phyloP scores from a whole-genome alignment of 2,113 vertebrate genomes.

The Harpagus bidentatus region DNA sequence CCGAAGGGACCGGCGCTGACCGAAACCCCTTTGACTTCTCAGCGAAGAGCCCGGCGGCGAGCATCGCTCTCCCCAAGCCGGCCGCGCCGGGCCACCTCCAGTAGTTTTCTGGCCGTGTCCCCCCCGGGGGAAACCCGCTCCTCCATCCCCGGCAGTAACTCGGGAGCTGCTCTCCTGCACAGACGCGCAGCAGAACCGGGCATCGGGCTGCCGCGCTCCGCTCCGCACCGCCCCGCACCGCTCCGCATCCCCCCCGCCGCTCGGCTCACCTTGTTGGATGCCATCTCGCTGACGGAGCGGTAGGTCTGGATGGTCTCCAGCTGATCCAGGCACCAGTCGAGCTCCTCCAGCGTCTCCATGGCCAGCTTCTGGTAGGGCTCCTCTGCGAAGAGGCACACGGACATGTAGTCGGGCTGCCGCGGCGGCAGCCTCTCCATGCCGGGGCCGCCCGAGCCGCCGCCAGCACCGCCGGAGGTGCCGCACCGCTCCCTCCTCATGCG shows the following conservation, averaged over 20 bases:
- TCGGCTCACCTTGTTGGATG: conserved; percentile 92
- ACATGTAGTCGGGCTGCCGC: no score
- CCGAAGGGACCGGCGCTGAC: background rate
- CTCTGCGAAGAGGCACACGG: conserved; percentile 90
- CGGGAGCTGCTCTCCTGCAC: background rate
- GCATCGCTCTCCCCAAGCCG: background rate
- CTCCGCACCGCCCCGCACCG: background rate
- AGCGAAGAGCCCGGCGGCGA: background rate
- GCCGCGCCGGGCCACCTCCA: no score
- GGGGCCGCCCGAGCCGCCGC: no score
- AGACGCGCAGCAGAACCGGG: background rate
- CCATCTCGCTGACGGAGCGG: conserved; percentile 98
- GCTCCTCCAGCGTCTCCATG: conserved; percentile 97
- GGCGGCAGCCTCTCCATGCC: no score
- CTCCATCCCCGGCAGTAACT: no score
- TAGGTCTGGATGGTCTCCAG: conserved; percentile 98
- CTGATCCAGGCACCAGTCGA: conserved; percentile 99
- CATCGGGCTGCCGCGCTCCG: background rate
- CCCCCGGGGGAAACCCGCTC: background rate
- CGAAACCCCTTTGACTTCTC: background rate
- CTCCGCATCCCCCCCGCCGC: background rate
- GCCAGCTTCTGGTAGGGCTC: conserved; percentile 98
- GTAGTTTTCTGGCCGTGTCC: no score
- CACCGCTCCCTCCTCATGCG: no score
- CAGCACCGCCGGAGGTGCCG: no score